phyloP scores from a whole-genome alignment of 2,113 vertebrate species.

The Anhinga anhinga region DNA sequence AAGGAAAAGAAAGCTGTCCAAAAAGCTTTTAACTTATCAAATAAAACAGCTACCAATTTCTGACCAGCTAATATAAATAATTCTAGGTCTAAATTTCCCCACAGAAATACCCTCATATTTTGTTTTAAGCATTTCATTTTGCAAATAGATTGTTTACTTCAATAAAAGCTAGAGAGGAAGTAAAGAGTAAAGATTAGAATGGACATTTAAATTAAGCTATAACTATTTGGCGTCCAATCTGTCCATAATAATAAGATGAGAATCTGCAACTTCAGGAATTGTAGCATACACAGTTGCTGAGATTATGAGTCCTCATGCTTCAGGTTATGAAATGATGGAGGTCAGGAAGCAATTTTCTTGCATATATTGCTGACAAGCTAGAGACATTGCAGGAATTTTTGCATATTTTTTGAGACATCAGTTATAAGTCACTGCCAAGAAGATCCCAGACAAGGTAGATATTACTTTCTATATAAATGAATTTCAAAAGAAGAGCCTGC shows the following conservation, averaged over 20 bases:
- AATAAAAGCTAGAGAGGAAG: neutral
- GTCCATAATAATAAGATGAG: constrained; percentile 25
- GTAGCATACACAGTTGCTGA: neutral
- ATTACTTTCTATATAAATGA: neutral
- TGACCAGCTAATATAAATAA: constrained; percentile 2
- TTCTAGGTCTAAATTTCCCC: neutral
- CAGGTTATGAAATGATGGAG: constrained; percentile 53
- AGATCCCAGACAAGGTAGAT: neutral
- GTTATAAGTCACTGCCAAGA: constrained; percentile 34
- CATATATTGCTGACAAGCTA: constrained; percentile 38
- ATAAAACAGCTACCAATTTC: neutral
- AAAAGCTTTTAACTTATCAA: constrained; percentile 4
- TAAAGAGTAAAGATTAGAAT: constrained; percentile 36
- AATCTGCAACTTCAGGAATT: constrained; percentile 41
- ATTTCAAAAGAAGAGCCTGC: constrained; percentile 17
- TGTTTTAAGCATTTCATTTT: constrained; percentile 38
- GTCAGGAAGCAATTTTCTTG: constrained; percentile 65
- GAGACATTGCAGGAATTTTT: neutral
- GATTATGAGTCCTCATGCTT: constrained; percentile 44
- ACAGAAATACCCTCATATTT: neutral
- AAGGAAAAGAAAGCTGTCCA: neutral
- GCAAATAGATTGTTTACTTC: constrained; percentile 47
- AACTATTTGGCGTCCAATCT: constrained; percentile 27
- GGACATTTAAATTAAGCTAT: constrained; percentile 50
- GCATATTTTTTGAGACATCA: constrained; percentile 23